Evolutionary conservation across 2,888 invertebrate species (phyloP).

Genomic region (Lypha dubia): DNA sequence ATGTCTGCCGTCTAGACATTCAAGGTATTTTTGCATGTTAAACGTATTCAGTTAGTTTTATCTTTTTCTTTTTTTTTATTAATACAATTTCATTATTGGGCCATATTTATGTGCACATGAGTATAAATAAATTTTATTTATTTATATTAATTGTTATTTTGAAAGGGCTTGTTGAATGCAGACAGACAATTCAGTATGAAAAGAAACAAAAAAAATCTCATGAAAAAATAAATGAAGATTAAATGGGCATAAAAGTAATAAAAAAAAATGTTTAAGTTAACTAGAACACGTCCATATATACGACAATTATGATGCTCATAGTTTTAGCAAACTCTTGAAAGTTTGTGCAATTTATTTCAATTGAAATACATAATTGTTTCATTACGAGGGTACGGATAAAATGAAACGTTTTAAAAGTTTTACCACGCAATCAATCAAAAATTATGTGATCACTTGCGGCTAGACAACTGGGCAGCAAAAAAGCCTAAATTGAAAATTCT

Average conservation of each 20-base stretch:
- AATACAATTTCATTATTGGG: conserved; percentile 61
- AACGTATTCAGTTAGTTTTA: conserved; percentile 43
- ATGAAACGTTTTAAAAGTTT: conserved; percentile 34
- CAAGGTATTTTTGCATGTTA: conserved; percentile 71
- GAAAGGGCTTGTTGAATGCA: conserved; percentile 37
- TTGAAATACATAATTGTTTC: conserved; percentile 32
- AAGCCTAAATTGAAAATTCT: conserved; percentile 3
- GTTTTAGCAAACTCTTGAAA: not conserved
- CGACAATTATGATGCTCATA: not conserved
- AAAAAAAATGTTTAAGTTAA: conserved; percentile 61
- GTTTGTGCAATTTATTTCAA: not conserved
- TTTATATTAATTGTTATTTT: conserved; percentile 14
- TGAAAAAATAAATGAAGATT: conserved; percentile 7
- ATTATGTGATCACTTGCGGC: conserved; percentile 37
- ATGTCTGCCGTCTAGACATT: conserved; percentile 71
- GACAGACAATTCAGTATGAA: not conserved
- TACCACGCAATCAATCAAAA: conserved; percentile 51
- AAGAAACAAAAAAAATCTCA: not conserved
- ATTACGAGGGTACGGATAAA: not conserved
- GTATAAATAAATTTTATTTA: conserved; percentile 19
- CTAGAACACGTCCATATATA: conserved; percentile 14
- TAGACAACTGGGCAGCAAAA: conserved; percentile 24
- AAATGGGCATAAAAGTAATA: conserved; percentile 27
- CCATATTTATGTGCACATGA: conserved; percentile 51
- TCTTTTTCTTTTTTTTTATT: conserved; percentile 42